Base-by-base conservation (phyloP, 1,140 invertebrate species). In the Apis florea region DNA sequence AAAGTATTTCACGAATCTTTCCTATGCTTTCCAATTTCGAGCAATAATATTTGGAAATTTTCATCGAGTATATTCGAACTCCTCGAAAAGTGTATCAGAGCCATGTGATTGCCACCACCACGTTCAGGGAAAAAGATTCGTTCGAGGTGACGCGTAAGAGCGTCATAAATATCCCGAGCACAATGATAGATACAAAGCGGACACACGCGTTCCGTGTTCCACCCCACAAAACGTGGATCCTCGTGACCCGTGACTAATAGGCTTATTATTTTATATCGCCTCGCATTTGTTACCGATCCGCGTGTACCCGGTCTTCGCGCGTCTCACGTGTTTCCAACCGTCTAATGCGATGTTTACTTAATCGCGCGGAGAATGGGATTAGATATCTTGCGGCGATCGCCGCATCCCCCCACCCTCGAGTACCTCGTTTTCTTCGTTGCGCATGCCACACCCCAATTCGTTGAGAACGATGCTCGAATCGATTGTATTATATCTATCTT, bases 201-300 rank as follows among this genome's bases (percentile, higher is more conserved):
- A 68, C 72, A 51, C 64, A 58, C 72, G 72, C 59, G 77, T 59
- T 64, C 77, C 54, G 53, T 54, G 77, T 79, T 73, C 76, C 69
- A 59, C 86, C 86, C 82, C 53, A 56, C 56, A 49, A 87, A 67
- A 69, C 70, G 69, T 74, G 61, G 63, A 59, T 85, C 79, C 69
- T 61, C 69, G 73, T 63, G 84, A 88, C 53, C 72, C 73, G 56
- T 93, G 92, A 93, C 92, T 92, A 93, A 93, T 93, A 89, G 90
- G 86, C 92, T 93, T 93, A 93, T 93, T 93, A 93, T 93, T 93
- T 92, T 92, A 92, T 91, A 92, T 93, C 91, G 79, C 88, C 75
- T 87, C 83, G 84, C 90, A 92, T 93, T 92, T 92, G 89, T 93
- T 90, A 91, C 70, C 84, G 85, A 80, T 87, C 85, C 70, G 75